phyloP scores from a whole-genome alignment of 2,797 vertebrate species.

The Uromys caudimaculatus region DNA sequence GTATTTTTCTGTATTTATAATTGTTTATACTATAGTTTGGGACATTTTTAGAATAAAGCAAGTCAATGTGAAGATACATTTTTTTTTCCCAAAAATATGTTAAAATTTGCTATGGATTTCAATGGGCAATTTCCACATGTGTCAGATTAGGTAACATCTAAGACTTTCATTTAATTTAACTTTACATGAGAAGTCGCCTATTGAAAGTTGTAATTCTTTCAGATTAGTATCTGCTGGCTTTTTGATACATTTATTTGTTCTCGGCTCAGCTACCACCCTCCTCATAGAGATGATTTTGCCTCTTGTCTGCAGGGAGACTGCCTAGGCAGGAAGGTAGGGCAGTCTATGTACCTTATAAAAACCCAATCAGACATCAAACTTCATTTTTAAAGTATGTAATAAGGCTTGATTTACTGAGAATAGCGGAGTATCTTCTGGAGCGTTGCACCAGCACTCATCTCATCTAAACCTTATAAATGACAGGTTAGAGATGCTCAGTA shows the following conservation, averaged over 20 bases:
- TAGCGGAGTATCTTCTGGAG: constrained; percentile 6
- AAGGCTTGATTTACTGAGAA: constrained; percentile 19
- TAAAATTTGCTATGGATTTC: constrained; percentile 16
- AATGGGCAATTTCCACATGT: background rate
- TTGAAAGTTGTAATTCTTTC: constrained; percentile 20
- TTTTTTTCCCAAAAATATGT: constrained; percentile 37
- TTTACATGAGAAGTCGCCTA: background rate
- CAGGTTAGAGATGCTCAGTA: background rate
- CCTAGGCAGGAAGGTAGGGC: background rate
- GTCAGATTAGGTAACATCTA: background rate
- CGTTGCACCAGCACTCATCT: background rate
- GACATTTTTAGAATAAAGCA: constrained; percentile 41
- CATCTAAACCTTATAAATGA: constrained; percentile 24
- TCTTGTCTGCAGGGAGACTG: background rate
- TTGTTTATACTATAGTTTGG: constrained; percentile 28
- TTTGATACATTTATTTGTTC: background rate
- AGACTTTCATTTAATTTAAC: constrained; percentile 61
- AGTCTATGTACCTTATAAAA: background rate
- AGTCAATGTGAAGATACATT: constrained; percentile 1
- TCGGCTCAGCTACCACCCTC: background rate
- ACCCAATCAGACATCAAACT: background rate
- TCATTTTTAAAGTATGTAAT: background rate
- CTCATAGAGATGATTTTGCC: background rate
- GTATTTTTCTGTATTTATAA: constrained; percentile 12
- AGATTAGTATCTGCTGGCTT: background rate